Percentiles rank a stretch among this genome's conserved stretches.
Evolutionary conservation across 2,113 vertebrate species (phyloP).

Genomic region (Oreotrochilus melanogaster): DNA sequence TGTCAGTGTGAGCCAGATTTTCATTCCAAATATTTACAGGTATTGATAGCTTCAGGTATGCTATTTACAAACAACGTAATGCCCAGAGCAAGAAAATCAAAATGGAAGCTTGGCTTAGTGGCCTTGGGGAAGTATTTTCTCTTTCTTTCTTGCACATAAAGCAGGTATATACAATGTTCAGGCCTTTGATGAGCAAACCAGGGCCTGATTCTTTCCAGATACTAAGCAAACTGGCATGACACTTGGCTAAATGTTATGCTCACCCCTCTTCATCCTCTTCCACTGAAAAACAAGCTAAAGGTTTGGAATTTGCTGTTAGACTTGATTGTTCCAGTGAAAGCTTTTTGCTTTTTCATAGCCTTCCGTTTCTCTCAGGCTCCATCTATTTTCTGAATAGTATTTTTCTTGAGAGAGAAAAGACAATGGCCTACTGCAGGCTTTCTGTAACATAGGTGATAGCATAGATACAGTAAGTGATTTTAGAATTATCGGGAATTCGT

Average conservation of each 20-base stretch:
- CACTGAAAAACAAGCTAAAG: neutral
- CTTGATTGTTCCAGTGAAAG: neutral
- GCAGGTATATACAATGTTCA: neutral
- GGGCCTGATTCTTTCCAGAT: neutral
- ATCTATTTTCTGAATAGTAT: neutral
- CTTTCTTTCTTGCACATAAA: neutral
- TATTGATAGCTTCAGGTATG: neutral
- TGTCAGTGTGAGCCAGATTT: neutral
- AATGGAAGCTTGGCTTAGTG: neutral
- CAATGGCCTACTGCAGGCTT: neutral
- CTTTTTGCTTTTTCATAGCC: neutral
- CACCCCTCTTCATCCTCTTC: neutral
- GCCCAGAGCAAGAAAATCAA: neutral
- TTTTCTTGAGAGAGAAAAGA: neutral
- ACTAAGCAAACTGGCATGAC: neutral
- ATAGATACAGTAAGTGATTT: neutral
- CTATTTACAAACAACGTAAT: neutral
- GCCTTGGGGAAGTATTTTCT: neutral
- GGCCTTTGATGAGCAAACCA: neutral
- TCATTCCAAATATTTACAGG: neutral
- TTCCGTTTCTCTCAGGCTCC: neutral
- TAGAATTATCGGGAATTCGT: neutral
- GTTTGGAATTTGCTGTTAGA: neutral
- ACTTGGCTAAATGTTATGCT: neutral
- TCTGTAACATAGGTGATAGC: neutral